Conservation (phyloP, 2,113 vertebrate genomes). For the Gobiocypris rarus region DNA sequence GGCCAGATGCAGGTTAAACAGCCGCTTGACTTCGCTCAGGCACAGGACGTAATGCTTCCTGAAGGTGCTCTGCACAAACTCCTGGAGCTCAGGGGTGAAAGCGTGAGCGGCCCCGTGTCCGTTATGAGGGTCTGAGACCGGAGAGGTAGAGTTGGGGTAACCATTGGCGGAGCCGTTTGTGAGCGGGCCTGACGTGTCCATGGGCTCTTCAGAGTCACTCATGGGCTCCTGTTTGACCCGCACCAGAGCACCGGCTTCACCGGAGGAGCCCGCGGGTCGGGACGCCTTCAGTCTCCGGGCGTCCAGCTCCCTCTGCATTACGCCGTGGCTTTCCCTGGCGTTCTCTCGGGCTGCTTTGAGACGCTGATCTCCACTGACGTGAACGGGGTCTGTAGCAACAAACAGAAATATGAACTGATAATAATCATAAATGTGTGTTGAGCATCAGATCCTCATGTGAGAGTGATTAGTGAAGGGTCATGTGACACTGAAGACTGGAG, state of each 20-base stretch:
- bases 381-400: conserved; percentile 59
- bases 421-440: neutral
- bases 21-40: conserved; percentile 93
- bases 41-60: conserved; percentile 93
- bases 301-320: conserved; percentile 84
- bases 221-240: conserved; percentile 81
- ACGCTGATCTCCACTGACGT: conserved; percentile 87
- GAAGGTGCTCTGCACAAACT: conserved; percentile 88
- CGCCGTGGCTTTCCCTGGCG: conserved; percentile 77
- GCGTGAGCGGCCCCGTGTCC: conserved; percentile 65
- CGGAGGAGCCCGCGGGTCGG: conserved; percentile 44
- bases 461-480: neutral
- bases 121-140: conserved; percentile 72
- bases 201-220: conserved; percentile 81
- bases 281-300: conserved; percentile 58
- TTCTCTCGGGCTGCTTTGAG: conserved; percentile 83
- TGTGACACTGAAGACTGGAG: neutral
- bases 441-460: neutral
- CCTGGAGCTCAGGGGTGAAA: conserved; percentile 82
- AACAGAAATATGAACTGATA: neutral
- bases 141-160: conserved; percentile 59
- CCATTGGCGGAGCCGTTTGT: conserved; percentile 83
- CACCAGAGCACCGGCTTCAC: conserved; percentile 26
- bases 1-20: conserved; percentile 94
- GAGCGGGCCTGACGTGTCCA: conserved; percentile 80